Evolutionary conservation across 2,113 vertebrate genomes (phyloP).

Genomic region (Alexandromys fortis): DNA sequence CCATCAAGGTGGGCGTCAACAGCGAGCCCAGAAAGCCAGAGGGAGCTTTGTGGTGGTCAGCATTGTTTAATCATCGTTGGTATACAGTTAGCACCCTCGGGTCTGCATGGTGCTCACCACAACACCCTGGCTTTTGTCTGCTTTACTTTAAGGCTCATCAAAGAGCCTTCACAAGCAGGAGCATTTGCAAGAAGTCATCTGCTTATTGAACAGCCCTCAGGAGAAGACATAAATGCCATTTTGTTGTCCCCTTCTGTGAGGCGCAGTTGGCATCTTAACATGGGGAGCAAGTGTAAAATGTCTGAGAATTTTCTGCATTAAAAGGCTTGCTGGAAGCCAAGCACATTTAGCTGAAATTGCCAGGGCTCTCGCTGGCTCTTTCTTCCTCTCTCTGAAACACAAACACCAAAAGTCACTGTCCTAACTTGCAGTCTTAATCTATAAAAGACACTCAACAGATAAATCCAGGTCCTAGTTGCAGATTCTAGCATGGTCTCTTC

Average conservation of each 20-base stretch:
- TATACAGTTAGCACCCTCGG: background rate
- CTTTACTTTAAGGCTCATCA: background rate
- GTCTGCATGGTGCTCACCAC: background rate
- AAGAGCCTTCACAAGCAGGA: conserved; percentile 5
- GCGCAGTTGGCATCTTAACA: background rate
- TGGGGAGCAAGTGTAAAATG: background rate
- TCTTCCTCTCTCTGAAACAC: background rate
- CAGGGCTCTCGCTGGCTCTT: background rate
- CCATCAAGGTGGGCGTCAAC: background rate
- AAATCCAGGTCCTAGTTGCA: background rate
- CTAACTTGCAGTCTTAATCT: background rate
- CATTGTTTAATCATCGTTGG: background rate
- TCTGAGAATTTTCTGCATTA: background rate
- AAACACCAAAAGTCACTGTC: background rate
- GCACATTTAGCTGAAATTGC: background rate
- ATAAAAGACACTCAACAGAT: background rate
- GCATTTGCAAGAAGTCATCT: conserved; percentile 49
- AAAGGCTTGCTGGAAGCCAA: conserved; percentile 8
- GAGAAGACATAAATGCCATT: conserved; percentile 60
- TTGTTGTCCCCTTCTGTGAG: conserved; percentile 37
- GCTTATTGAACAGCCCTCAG: conserved; percentile 39
- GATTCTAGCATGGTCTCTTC: background rate
- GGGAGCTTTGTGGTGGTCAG: background rate
- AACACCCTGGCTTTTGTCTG: background rate
- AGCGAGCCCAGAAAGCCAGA: background rate